Evolutionary conservation across 2,888 invertebrate genomes (phyloP).

Genomic region (Eudemis profundana): DNA sequence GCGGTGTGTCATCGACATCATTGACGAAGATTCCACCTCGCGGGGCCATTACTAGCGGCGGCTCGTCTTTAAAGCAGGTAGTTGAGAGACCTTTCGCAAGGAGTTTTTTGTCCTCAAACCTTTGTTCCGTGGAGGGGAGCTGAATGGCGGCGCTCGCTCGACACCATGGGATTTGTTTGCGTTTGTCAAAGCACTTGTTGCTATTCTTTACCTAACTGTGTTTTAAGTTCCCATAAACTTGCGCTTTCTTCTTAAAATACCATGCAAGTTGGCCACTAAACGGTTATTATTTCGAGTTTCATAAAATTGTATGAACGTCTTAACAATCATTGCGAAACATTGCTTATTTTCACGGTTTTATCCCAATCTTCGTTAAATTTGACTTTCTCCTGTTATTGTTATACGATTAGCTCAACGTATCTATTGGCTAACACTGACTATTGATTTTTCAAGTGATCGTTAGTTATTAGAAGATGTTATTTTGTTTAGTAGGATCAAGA

Average conservation of each 20-base stretch:
- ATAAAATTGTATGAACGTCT: conserved; percentile 30
- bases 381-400: conserved; percentile 21
- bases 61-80: conserved; percentile 72
- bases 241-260: conserved; percentile 40
- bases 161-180: conserved; percentile 58
- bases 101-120: conserved; percentile 67
- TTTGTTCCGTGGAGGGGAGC: conserved; percentile 59
- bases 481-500: conserved; percentile 5
- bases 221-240: conserved; percentile 41
- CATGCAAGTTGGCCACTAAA: conserved; percentile 38
- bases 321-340: conserved; percentile 17
- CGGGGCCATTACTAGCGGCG: conserved; percentile 56
- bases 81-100: conserved; percentile 68
- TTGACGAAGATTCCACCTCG: conserved; percentile 50
- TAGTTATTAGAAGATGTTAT: not conserved
- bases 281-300: conserved; percentile 35
- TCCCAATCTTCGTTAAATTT: conserved; percentile 27
- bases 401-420: conserved; percentile 17
- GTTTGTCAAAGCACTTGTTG: conserved; percentile 64
- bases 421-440: conserved; percentile 21
- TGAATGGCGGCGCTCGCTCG: conserved; percentile 55
- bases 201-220: conserved; percentile 50
- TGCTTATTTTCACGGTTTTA: conserved; percentile 35
- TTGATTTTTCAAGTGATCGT: conserved; percentile 19
- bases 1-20: conserved; percentile 70